Evolutionary conservation across 2,113 vertebrate genomes (phyloP), one percentile per base, ranked within the genome.

Genomic region (Antennarius striatus): DNA sequence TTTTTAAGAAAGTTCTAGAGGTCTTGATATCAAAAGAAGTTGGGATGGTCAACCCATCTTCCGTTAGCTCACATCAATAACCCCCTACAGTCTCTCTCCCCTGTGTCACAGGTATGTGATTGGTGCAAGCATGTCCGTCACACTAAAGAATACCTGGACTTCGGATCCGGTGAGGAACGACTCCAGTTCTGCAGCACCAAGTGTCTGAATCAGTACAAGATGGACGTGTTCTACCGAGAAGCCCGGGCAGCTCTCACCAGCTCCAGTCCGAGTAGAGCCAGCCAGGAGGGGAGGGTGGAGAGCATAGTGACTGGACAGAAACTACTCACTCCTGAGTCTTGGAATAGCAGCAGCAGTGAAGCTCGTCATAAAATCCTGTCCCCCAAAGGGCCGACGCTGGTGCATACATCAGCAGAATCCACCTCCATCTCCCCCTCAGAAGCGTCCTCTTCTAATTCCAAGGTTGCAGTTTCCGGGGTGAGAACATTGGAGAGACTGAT

Each of bases 171-270:
- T 56, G 96, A 99, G 81, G 93, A 97, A 89, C 92, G 96, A 71
- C 95, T 99, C 88, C 96, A 98, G 91, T 99, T 99, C 91, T 99
- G 97, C 94, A 98, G 96, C 91, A 96, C 96, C 81, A 99, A 99
- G 92, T 99, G 97, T 91, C 94, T 99, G 88, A 99, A 99, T 93
- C 97, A 99, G 90, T 99, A 99, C 92, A 99, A 99, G 94, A 99
- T 99, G 97, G 97, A 98, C 89, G 96, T 98, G 88, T 99, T 99
- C 92, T 99, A 99, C 92, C 92, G 96, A 92, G 97, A 99, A 87
- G 96, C 97, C 68, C 96, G 96, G 73, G 96, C 97, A 79, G 96
- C 96, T 72, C 97, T 99, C 85, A 96, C 95, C 88, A 94, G 94
- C 90, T 95, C 96, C 87, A 94, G 95, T 86, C 94, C 96, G 67